Percentiles rank a stretch among this genome's conserved stretches.
phyloP scores from a whole-genome alignment of 2,888 invertebrate species.

The Mythimna ferrago region DNA sequence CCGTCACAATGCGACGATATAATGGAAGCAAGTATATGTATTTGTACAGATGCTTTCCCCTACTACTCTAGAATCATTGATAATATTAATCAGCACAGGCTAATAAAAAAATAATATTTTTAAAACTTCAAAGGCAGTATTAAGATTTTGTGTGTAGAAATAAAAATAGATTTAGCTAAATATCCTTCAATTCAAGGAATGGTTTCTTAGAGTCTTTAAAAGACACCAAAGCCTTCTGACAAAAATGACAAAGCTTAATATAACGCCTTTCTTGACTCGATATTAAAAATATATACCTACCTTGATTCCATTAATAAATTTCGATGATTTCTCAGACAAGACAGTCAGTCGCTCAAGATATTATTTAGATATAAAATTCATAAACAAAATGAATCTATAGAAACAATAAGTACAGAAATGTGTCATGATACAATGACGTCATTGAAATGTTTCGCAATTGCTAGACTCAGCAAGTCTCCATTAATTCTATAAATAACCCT shows the following conservation, averaged over 20 bases:
- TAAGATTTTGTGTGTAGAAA: background rate
- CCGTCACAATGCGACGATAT: too few relatives aligned
- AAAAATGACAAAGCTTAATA: background rate
- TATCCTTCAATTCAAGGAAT: background rate
- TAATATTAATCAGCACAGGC: too few relatives aligned
- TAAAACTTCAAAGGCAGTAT: background rate
- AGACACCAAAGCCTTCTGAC: background rate
- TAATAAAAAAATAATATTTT: too few relatives aligned
- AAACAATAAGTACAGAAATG: slow-evolving; percentile 22
- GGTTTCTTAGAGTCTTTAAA: background rate
- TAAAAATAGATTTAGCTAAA: background rate
- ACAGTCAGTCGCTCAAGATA: background rate
- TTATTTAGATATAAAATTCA: background rate
- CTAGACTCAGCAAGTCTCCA: slow-evolving; percentile 29
- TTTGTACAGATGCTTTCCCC: too few relatives aligned
- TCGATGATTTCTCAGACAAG: background rate
- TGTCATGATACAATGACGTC: slow-evolving; percentile 61
- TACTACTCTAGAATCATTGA: too few relatives aligned
- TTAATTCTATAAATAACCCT: slow-evolving; percentile 49
- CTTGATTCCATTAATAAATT: background rate
- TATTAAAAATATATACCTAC: background rate
- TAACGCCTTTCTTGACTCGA: background rate
- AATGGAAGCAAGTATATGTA: too few relatives aligned
- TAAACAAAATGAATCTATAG: slow-evolving; percentile 9
- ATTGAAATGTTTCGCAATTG: slow-evolving; percentile 34